These are phyloP conservation scores for Aphidius ervi DNA, from an alignment of 1,140 invertebrate genomes.

Conservation along the genomic window DNA sequence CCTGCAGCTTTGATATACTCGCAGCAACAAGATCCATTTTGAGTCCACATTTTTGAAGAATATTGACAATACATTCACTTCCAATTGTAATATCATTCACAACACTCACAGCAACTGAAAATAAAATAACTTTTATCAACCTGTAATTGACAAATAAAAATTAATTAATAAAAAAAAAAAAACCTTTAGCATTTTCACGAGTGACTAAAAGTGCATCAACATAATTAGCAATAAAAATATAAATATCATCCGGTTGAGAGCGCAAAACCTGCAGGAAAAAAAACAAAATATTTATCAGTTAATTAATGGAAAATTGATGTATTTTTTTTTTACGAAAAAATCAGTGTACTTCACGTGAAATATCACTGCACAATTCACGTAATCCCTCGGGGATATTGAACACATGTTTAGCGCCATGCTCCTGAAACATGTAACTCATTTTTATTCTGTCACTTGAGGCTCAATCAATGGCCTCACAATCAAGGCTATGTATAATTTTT, in stretches of 20 bases:
- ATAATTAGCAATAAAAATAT: slow-evolving; percentile 66
- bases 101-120: slow-evolving; percentile 44
- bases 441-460: neutral
- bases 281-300: slow-evolving; percentile 12
- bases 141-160: slow-evolving; percentile 5
- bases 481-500: too few species aligned
- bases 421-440: slow-evolving; percentile 39
- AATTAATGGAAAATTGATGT: neutral
- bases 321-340: slow-evolving; percentile 11
- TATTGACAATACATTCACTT: slow-evolving; percentile 43
- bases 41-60: slow-evolving; percentile 47
- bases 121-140: slow-evolving; percentile 4
- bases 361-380: slow-evolving; percentile 64
- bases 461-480: too few species aligned
- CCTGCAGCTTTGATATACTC: slow-evolving; percentile 42
- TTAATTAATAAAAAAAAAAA: neutral
- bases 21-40: slow-evolving; percentile 45
- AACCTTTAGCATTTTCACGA: slow-evolving; percentile 56
- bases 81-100: slow-evolving; percentile 48
- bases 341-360: slow-evolving; percentile 59
- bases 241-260: slow-evolving; percentile 59
- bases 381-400: slow-evolving; percentile 59
- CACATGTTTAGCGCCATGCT: slow-evolving; percentile 37
- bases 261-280: slow-evolving; percentile 52
- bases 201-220: slow-evolving; percentile 63